Evolutionary conservation across 2,888 invertebrate genomes (phyloP).

Genomic region (Oxytorus armatus): DNA sequence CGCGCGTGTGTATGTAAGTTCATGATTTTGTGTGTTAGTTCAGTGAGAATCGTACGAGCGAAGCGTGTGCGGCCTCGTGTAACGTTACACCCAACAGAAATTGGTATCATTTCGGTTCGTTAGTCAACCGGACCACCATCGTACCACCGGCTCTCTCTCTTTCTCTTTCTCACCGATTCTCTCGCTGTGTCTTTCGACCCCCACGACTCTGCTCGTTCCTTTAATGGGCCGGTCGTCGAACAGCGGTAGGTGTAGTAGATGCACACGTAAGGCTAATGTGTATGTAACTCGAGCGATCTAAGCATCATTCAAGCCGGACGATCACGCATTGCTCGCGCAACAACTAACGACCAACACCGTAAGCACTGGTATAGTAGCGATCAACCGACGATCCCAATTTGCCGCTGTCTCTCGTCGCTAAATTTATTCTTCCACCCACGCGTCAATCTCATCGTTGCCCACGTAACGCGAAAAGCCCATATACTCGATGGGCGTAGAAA

Average conservation of each 20-base stretch:
- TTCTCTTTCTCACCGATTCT: conserved; percentile 11
- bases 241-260: conserved; percentile 42
- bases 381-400: conserved; percentile 61
- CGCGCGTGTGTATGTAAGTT: conserved; percentile 40
- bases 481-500: neutral
- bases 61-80: conserved; percentile 56
- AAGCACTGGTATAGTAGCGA: conserved; percentile 20
- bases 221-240: conserved; percentile 47
- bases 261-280: conserved; percentile 46
- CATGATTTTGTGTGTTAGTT: conserved; percentile 48
- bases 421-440: conserved; percentile 50
- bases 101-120: conserved; percentile 81
- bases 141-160: conserved; percentile 24
- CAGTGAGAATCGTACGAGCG: conserved; percentile 26
- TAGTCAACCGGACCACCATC: conserved; percentile 71
- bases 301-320: conserved; percentile 52
- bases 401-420: conserved; percentile 46
- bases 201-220: conserved; percentile 25
- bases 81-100: conserved; percentile 68
- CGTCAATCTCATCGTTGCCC: conserved; percentile 47
- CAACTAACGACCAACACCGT: conserved; percentile 32
- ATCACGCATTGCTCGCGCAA: conserved; percentile 47
- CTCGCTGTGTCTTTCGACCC: conserved; percentile 13
- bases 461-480: conserved; percentile 53
- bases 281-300: conserved; percentile 48